These are phyloP conservation scores for Platycheirus albimanus DNA, from an alignment of 2,888 invertebrate species.

Conservation along the genomic window DNA sequence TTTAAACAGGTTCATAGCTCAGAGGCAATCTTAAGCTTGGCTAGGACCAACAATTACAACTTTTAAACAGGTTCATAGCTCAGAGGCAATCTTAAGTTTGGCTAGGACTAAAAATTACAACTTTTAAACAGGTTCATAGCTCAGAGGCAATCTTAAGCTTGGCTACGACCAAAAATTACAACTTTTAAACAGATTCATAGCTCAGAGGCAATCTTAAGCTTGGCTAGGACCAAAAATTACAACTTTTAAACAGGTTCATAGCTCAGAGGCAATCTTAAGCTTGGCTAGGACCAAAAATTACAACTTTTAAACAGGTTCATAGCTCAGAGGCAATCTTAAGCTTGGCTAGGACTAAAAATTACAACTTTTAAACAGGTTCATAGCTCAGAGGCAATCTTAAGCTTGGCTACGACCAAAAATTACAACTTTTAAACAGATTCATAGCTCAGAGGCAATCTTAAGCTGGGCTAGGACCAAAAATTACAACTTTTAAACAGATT, in stretches of 20 bases:
- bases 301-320: neutral
- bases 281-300: neutral
- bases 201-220: constrained; percentile 14
- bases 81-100: neutral
- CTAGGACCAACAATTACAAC: neutral
- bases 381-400: constrained; percentile 6
- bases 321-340: constrained; percentile 13
- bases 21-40: neutral
- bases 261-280: neutral
- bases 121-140: neutral
- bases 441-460: neutral
- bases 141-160: neutral
- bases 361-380: neutral
- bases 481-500: too few relatives aligned
- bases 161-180: neutral
- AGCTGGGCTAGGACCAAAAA: too few relatives aligned
- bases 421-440: neutral
- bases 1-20: too few relatives aligned
- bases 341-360: neutral
- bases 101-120: neutral
- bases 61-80: too few relatives aligned
- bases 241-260: neutral
- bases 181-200: neutral
- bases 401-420: constrained; percentile 1
- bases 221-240: neutral